These are phyloP conservation scores for Drepana falcataria DNA, from an alignment of 2,888 invertebrate species.

Conservation along the genomic window DNA sequence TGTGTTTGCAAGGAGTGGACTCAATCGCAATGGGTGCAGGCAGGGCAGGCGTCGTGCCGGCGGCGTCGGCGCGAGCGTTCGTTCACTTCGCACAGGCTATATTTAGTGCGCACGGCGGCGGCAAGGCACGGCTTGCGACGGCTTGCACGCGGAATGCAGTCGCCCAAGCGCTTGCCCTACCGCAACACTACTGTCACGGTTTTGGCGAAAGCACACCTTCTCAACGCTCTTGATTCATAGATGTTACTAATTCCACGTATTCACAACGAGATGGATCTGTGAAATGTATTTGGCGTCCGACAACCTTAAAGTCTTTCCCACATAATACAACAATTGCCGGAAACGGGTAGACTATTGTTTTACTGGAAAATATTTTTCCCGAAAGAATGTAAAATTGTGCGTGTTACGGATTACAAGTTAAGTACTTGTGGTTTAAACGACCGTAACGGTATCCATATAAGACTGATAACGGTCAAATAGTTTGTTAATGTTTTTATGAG, in stretches of 20 bases:
- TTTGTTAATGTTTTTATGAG: too few species aligned
- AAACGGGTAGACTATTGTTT: background rate
- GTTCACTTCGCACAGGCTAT: constrained; percentile 69
- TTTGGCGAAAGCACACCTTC: constrained; percentile 58
- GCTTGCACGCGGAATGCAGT: constrained; percentile 60
- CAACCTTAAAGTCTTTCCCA: constrained; percentile 20
- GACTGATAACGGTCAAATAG: background rate
- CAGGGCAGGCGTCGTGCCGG: constrained; percentile 18
- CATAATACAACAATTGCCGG: constrained; percentile 17
- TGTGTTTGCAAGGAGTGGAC: constrained; percentile 16
- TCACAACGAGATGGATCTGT: constrained; percentile 2
- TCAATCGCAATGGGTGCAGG: constrained; percentile 14
- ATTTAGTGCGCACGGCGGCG: constrained; percentile 62
- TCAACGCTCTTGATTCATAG: constrained; percentile 18
- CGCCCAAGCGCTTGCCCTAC: constrained; percentile 55
- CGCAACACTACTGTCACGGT: constrained; percentile 65
- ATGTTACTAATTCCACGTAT: constrained; percentile 16
- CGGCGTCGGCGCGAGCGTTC: constrained; percentile 40
- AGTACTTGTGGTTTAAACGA: background rate
- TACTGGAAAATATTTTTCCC: too few species aligned
- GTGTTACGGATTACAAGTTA: background rate
- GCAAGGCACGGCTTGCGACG: constrained; percentile 26
- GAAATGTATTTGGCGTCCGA: constrained; percentile 4
- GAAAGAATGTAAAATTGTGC: too few species aligned
- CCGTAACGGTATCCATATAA: background rate